A percentile compares a stretch with the other conserved stretches of the same genome.
Conservation (phyloP, 2,113 vertebrate species). For the Indicator maculatus region DNA sequence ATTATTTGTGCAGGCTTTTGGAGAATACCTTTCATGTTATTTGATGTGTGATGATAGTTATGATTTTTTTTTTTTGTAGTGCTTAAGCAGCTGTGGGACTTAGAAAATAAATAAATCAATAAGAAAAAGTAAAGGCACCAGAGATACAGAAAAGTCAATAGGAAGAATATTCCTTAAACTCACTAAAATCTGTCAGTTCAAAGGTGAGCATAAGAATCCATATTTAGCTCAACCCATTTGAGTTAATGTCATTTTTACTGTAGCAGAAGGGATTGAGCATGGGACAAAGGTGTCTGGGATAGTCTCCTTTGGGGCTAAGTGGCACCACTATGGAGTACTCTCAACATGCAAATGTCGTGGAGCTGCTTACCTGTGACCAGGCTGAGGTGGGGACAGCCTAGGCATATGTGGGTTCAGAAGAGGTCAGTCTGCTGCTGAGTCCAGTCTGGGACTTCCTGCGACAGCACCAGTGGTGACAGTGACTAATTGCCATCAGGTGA, state of each 20-base stretch:
- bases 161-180: background rate
- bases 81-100: background rate
- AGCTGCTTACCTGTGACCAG: background rate
- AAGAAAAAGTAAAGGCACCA: background rate
- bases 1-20: background rate
- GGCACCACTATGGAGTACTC: background rate
- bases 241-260: background rate
- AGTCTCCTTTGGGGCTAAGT: accelerated
- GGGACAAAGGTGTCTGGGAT: background rate
- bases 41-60: background rate
- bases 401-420: accelerated
- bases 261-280: background rate
- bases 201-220: background rate
- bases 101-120: background rate
- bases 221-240: background rate
- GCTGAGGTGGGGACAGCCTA: background rate
- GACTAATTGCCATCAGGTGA: too few relatives aligned
- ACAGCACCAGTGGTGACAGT: too few relatives aligned
- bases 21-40: background rate
- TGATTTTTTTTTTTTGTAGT: background rate
- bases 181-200: background rate
- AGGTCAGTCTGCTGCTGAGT: too few relatives aligned
- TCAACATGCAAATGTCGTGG: background rate
- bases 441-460: too few relatives aligned
- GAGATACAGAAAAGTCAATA: background rate